Conservation (phyloP, 1,140 invertebrate species). For the Chelonus insularis region DNA sequence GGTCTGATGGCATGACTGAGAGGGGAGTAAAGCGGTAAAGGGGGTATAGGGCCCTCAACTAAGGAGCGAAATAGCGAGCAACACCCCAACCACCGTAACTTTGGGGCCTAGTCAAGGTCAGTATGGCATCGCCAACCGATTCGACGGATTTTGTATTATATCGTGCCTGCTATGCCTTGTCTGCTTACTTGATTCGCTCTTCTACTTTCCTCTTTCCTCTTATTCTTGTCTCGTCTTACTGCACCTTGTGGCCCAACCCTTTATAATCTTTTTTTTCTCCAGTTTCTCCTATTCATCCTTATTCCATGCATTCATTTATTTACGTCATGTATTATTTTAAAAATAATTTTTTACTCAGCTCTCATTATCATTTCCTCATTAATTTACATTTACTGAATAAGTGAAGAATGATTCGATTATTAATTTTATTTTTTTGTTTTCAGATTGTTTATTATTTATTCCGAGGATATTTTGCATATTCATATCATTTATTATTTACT, state of each 20-base stretch:
- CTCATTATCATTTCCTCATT: no score
- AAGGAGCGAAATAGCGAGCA: conserved; percentile 24
- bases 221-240: conserved; percentile 18
- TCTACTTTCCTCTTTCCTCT: conserved; percentile 22
- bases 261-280: conserved; percentile 4
- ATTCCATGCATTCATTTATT: background rate
- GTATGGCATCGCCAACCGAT: conserved; percentile 38
- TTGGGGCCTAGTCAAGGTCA: conserved; percentile 58
- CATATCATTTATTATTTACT: no score
- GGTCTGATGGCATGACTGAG: conserved; percentile 34
- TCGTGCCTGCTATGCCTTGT: conserved; percentile 1
- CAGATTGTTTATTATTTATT: no score
- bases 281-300: conserved; percentile 11
- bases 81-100: conserved; percentile 56
- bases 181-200: conserved; percentile 7
- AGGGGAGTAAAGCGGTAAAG: background rate
- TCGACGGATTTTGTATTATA: conserved; percentile 29
- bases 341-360: no score
- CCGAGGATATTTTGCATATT: no score
- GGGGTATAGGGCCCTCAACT: conserved; percentile 21
- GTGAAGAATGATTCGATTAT: no score
- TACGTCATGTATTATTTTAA: no score
- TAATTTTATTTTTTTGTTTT: no score
- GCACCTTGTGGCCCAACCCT: conserved; percentile 17
- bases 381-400: no score